Evolutionary conservation across 2,888 invertebrate genomes (phyloP).

Genomic region (Tenthredo mesomela): DNA sequence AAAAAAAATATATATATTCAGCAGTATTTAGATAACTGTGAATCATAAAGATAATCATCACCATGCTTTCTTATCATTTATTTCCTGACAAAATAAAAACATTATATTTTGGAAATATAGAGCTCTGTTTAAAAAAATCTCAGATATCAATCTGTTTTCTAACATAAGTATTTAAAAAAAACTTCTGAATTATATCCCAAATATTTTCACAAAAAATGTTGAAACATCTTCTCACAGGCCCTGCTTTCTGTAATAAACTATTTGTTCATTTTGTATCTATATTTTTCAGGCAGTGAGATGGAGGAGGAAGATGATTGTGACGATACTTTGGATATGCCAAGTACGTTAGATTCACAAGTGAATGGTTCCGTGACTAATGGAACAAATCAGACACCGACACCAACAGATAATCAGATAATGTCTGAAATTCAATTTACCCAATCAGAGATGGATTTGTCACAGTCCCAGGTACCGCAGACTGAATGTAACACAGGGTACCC

Average conservation of each 20-base stretch:
- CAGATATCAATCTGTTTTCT: background rate
- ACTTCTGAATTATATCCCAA: background rate
- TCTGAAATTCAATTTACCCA: slow-evolving; percentile 56
- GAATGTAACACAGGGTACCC: slow-evolving; percentile 51
- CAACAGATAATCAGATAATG: slow-evolving; percentile 46
- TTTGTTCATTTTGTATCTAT: background rate
- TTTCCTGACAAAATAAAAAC: background rate
- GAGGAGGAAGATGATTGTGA: slow-evolving; percentile 62
- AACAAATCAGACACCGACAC: slow-evolving; percentile 56
- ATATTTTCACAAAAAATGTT: background rate
- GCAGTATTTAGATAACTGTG: background rate
- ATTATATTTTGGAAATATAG: background rate
- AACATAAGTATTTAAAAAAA: background rate
- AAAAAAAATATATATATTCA: background rate
- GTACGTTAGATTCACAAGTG: slow-evolving; percentile 61
- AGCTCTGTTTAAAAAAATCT: background rate
- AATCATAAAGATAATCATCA: background rate
- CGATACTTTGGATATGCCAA: slow-evolving; percentile 67
- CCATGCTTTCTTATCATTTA: background rate
- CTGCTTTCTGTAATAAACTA: no score
- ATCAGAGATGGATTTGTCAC: slow-evolving; percentile 56
- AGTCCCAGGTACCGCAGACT: slow-evolving; percentile 43
- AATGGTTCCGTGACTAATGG: slow-evolving; percentile 64
- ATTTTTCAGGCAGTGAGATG: slow-evolving; percentile 57
- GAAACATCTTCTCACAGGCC: background rate